phyloP scores from a whole-genome alignment of 2,797 vertebrate species.

The Monodelphis domestica region DNA sequence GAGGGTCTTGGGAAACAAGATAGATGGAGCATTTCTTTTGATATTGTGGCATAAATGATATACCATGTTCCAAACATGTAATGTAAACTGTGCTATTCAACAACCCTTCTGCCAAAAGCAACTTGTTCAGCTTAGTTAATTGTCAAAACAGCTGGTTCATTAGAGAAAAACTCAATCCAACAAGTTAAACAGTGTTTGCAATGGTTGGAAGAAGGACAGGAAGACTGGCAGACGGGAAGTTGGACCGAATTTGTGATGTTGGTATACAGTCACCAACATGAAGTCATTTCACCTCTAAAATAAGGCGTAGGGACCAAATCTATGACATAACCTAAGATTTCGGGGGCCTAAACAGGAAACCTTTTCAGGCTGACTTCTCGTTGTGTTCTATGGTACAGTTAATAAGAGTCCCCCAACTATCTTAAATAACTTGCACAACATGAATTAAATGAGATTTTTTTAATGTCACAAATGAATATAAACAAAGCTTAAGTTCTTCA shows the following conservation, averaged over 20 bases:
- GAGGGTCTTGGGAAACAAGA: constrained; percentile 61
- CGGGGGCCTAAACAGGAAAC: constrained; percentile 31
- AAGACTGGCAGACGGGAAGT: not conserved
- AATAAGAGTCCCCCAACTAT: constrained; percentile 32
- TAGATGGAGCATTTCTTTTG: not conserved
- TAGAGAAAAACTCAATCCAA: constrained; percentile 22
- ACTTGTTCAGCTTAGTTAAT: constrained; percentile 18
- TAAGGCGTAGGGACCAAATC: not conserved
- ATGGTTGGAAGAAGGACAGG: not conserved
- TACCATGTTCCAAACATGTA: not conserved
- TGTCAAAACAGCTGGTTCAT: not conserved
- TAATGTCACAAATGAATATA: constrained; percentile 28
- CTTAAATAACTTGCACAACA: constrained; percentile 23
- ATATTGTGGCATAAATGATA: not conserved
- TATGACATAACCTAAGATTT: not conserved
- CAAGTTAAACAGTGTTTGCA: not conserved
- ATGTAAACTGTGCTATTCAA: not conserved
- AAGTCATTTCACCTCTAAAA: constrained; percentile 39
- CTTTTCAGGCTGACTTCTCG: constrained; percentile 29
- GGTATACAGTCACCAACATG: not conserved
- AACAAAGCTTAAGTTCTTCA: constrained; percentile 51
- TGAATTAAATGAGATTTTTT: constrained; percentile 41
- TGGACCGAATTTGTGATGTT: not conserved
- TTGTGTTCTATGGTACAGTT: rapidly evolving
- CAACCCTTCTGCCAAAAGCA: not conserved